Evolutionary conservation across 2,888 invertebrate species (phyloP), one percentile per base, ranked within the genome.

Genomic region (Drosophila nr. perissopoda): DNA sequence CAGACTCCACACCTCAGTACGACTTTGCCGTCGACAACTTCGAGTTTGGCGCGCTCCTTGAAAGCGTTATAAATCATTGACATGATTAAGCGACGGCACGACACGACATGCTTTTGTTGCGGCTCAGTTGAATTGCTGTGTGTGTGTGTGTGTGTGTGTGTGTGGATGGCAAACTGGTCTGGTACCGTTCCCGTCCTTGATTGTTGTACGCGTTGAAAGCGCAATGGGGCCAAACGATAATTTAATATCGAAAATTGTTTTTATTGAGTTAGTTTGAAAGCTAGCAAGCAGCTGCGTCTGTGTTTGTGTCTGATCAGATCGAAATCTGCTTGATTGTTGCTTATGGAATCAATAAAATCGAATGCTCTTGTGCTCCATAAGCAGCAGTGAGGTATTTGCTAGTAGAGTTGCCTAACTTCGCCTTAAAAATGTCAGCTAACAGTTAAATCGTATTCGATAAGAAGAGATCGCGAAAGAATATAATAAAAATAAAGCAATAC

Each of bases 21-120:
- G 70, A 62, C 65, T 75, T 75, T 70, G 87, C 87, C 85, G 85
- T 88, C 85, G 85, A 85, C 85, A 85, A 85, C 80, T 88, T 89
- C 70, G 88, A 88, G 90, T 82, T 88, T 82, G 79, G 81, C 81
- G 78, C 76, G 88, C 79, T 91, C 82, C 85, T 81, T 91, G 89
- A 89, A 91, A 90, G 89, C 90, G 81, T 90, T 91, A 91, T 89
- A 89, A 89, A 89, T 89, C 91, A 89, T 89, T 90, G 91, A 88
- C 90, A 90, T 88, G 88, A 90, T 86, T 88, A 88, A 88, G 88
- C 81, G 90, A 77, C 80, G 90, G 85, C 90, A 89, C 90, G 85
- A 81, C 85, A 88, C 82, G 82, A 90, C 80, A 84, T 78, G 81
- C 87, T 83, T 83, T 88, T 88, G 79, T 86, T 83, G 76, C 82